These are phyloP conservation scores for Pan troglodytes DNA, from an alignment of 2,113 vertebrate genomes.

Conservation along the genomic window DNA sequence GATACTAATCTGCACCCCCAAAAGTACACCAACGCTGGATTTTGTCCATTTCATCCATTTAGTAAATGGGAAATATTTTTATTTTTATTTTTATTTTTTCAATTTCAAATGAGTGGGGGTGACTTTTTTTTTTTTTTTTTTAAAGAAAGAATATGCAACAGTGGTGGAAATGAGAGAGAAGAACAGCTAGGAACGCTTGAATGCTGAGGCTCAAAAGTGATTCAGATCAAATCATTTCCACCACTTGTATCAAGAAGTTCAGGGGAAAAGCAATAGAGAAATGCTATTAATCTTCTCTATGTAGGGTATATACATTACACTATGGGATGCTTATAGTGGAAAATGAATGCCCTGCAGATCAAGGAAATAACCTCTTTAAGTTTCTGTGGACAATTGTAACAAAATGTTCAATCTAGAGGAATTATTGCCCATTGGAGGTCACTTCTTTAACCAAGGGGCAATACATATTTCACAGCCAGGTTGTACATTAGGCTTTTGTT, in stretches of 20 bases:
- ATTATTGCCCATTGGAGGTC: slow-evolving; percentile 73
- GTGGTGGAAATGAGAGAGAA: slow-evolving; percentile 22
- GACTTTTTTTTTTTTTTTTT: neutral
- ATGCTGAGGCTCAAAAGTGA: slow-evolving; percentile 20
- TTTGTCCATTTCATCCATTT: neutral
- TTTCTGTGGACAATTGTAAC: slow-evolving; percentile 75
- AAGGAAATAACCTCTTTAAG: slow-evolving; percentile 78
- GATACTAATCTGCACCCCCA: neutral
- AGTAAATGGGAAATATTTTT: neutral
- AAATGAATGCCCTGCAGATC: slow-evolving; percentile 75
- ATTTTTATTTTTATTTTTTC: neutral
- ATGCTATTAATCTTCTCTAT: slow-evolving; percentile 74
- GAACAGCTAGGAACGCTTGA: neutral
- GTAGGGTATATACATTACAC: slow-evolving; percentile 72
- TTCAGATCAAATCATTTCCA: slow-evolving; percentile 63
- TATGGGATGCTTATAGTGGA: slow-evolving; percentile 64
- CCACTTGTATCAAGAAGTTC: slow-evolving; percentile 52
- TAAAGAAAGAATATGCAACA: neutral
- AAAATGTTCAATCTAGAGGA: slow-evolving; percentile 75
- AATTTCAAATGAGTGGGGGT: neutral
- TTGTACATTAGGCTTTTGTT: slow-evolving; percentile 68
- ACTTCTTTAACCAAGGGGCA: slow-evolving; percentile 73
- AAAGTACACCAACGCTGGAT: neutral
- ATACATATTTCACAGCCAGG: slow-evolving; percentile 73
- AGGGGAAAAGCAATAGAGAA: slow-evolving; percentile 58